Percentiles rank a stretch among this genome's conserved stretches.
These are phyloP conservation scores for Nesoenas mayeri DNA, from an alignment of 2,113 vertebrate genomes.

Conservation along the genomic window DNA sequence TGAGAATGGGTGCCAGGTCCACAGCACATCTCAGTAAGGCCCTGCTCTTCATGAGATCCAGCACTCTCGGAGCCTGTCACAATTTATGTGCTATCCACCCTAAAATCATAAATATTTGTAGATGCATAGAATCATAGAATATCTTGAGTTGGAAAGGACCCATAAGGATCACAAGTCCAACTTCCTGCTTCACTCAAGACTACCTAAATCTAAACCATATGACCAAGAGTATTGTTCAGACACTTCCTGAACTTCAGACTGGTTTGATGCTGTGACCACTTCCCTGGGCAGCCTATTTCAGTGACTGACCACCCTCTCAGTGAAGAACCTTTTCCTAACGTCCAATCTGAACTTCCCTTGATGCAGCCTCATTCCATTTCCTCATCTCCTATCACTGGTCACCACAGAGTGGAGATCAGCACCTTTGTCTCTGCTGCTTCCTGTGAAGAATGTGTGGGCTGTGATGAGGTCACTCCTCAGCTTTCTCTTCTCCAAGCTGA, in stretches of 20 bases:
- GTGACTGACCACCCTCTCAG: too few species aligned
- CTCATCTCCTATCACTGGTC: accelerated
- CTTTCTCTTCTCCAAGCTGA: not conserved
- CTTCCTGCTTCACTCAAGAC: too few species aligned
- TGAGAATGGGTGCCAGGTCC: not conserved
- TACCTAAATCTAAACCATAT: too few species aligned
- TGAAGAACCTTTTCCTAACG: not conserved
- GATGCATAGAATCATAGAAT: not conserved
- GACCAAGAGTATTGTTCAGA: too few species aligned
- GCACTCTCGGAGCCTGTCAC: not conserved
- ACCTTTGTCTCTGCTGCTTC: accelerated
- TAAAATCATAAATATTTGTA: not conserved
- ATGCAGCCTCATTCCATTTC: not conserved
- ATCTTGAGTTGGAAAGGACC: not conserved
- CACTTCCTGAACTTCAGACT: too few species aligned
- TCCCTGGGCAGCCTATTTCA: too few species aligned
- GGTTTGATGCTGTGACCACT: too few species aligned
- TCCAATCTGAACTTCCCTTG: not conserved
- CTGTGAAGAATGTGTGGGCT: not conserved
- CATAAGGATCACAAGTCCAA: not conserved
- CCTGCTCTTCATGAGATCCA: not conserved
- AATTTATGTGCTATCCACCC: not conserved
- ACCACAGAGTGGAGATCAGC: not conserved
- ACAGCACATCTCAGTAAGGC: not conserved
- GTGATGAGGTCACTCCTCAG: not conserved